Base-by-base conservation (phyloP, 2,888 invertebrate genomes). In the Tenthredo scrophulariae region DNA sequence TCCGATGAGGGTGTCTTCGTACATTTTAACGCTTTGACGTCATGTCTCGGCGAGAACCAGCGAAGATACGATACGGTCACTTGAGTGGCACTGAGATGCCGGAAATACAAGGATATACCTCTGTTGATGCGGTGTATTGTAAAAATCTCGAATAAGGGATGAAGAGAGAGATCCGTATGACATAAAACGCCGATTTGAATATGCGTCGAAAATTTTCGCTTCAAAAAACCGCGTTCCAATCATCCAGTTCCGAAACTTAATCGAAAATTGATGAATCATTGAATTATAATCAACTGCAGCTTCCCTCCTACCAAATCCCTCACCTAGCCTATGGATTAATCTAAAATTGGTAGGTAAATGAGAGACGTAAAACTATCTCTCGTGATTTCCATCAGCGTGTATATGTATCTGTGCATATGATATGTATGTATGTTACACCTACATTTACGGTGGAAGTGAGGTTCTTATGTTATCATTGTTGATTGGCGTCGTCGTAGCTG, bases 401-500 rank as follows among this genome's bases (percentile, higher is more conserved):
- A 37, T 37, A 37, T 6, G 37, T 37, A 37, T 37, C 6, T 37
- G 37, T 7, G 13, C 5, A 70, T 70, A 6, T 6, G 18, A n/a
- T 50, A 50, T 18, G 18, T 50, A 50, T 9, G 13, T 18, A 50
- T 50, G 18, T 0, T 18, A 54, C 7, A 54, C n/a, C 54, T 54
- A 54, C n/a, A 54, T 54, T 54, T n/a, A 54, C 18, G 54, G 7
- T n/a, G 54, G n/a, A 7, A 62, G 62, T 72, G 2, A 29, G 22
- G 13, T 54, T 29, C 77, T 26, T 26, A 77, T 77, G 77, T 77
- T 77, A 77, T 77, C 77, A 77, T 50, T 77, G 77, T 77, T 77
- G 77, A 77, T 77, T 77, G 77, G 50, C 50, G 7, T 77, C 50
- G 77, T 37, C 3, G 80, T 62, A 15, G 58, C 58, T 80, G 80